Evolutionary conservation across 2,888 invertebrate genomes (phyloP), one percentile per base, ranked within the genome.

Genomic region (Strigamia maritima): DNA sequence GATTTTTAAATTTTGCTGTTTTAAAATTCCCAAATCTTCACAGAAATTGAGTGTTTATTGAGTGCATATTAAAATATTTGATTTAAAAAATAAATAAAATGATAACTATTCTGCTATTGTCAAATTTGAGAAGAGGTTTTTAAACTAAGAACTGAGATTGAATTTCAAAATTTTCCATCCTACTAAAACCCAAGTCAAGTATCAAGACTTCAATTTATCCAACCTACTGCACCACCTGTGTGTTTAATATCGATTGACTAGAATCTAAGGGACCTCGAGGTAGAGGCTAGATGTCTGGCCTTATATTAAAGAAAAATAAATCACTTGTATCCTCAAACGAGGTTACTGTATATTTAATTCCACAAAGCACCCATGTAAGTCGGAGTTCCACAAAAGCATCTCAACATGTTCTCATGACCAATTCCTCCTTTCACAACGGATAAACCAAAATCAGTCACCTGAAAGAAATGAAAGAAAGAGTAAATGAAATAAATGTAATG

Each of bases 351-450:
- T 35, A 22, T 75, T 75, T n/a, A 26, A 75, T 38, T 75, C 14
- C 0, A 44, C 26, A 26, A 76, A 80, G 38, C 82, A 89, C 89
- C 87, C 89, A 90, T 89, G 83, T 89, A 90, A 70, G 86, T 84
- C 4, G 88, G 85, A 1, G 90, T 90, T 19, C 90, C 90, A 84
- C 89, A 89, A 82, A 87, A 88, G 80, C 89, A 89, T 81, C 87
- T 87, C 84, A 89, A 84, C 88, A 89, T 88, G 81, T 87, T 86
- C 79, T 88, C 87, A 82, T 87, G 86, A 26, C 88, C 87, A 54
- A 85, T 85, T 3, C 89, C 88, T 40, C 85, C 85, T 83, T 88
- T 88, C 54, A 89, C 87, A 49, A 88, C 87, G 81, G 89, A 89
- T 81, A 90, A 84, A 19, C 90, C 90, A 84, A 90, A 90, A 84